Evolutionary conservation across 2,113 vertebrate species (phyloP), one percentile per base, ranked within the genome.

Genomic region (Paedocypris sp.): DNA sequence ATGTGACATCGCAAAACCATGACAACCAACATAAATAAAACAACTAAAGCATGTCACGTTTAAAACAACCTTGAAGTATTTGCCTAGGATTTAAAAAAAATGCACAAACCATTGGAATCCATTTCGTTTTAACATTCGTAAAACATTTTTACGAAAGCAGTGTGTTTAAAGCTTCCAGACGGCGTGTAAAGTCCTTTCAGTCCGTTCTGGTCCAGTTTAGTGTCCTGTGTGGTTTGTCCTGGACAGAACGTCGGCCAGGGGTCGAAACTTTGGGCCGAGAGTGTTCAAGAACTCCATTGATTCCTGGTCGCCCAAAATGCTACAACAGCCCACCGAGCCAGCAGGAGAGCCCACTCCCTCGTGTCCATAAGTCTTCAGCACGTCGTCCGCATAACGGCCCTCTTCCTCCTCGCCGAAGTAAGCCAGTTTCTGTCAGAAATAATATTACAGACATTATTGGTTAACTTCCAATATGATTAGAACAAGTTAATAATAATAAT

Each of bases 221-320:
- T 23, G 16, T 32, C 51, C 23, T 3, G 6, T 29, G 16, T 50
- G 9, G 6, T 42, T 45, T 19, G 45, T 69, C 19, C 29, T 64
- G 60, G 77, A 32, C 47, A 88, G 90, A 6, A 89, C 77, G 67
- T 86, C 85, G 70, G 87, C 87, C 76, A 92, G 81, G 15, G 87
- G 87, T 77, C 83, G 87, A 79, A 91, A 92, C 78, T 91, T 92
- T 33, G 91, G 86, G 62, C 89, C 88, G 71, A 91, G 81, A 4
- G 88, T 77, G 77, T 90, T 85, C 73, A 92, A 79, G 83, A 92
- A 91, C 65, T 89, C 88, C 72, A 90, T 70, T 35, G 56, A 25
- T 3, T 84, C 82, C 19, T 85, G 82, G 31, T 88, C 86, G 46
- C 74, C 85, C 67, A 82, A 67, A 45, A 86, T 83, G 60, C 87